Evolutionary conservation across 1,140 invertebrate genomes (phyloP).

Genomic region (Macrocentrus cingulum): DNA sequence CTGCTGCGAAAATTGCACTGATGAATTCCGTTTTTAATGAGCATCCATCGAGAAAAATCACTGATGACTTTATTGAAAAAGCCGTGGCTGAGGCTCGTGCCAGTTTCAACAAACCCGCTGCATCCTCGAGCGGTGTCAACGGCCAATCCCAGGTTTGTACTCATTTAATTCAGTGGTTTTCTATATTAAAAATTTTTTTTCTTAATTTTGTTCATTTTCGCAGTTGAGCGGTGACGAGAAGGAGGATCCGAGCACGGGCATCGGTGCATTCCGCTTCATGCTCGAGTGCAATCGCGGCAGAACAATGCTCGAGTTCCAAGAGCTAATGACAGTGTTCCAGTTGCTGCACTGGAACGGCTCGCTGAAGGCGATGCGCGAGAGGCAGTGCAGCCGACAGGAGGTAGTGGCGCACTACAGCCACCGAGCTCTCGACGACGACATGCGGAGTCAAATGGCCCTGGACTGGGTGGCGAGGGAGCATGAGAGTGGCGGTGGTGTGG

Average conservation of each 20-base stretch:
- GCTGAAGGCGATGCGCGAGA: conserved; percentile 86
- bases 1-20: conserved; percentile 91
- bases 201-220: conserved; percentile 20
- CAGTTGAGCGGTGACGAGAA: conserved; percentile 65
- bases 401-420: conserved; percentile 94
- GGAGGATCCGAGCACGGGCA: conserved; percentile 80
- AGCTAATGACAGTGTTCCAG: conserved; percentile 96
- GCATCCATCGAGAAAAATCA: conserved; percentile 89
- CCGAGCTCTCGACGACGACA: conserved; percentile 86
- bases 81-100: conserved; percentile 85
- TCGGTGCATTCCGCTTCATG: conserved; percentile 94
- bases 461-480: conserved; percentile 93
- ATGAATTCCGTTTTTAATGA: conserved; percentile 98
- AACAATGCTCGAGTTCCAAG: conserved; percentile 95
- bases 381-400: conserved; percentile 92
- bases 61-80: conserved; percentile 92
- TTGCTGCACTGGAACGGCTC: conserved; percentile 95
- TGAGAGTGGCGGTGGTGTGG: conserved; percentile 75
- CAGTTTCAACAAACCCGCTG: conserved; percentile 59
- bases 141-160: conserved; percentile 42
- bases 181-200: conserved; percentile 1
- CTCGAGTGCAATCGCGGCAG: conserved; percentile 88
- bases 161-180: conserved; percentile 11
- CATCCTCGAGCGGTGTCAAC: conserved; percentile 45
- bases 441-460: conserved; percentile 93